phyloP scores from a whole-genome alignment of 2,113 vertebrate genomes.

The Plecturocebus donacophilus region DNA sequence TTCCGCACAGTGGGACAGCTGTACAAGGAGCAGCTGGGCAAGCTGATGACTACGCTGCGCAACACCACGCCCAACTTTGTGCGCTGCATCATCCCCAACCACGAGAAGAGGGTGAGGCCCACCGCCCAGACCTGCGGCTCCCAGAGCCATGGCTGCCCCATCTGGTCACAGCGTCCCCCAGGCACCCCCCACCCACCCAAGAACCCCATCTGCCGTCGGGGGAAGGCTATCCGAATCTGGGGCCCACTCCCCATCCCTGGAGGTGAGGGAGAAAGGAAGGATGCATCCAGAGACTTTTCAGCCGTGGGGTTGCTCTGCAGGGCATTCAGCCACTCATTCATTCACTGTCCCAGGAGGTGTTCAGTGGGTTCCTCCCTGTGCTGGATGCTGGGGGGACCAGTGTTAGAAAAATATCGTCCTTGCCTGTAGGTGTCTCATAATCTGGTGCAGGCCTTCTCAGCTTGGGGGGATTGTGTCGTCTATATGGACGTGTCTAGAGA shows the following conservation, averaged over 20 bases:
- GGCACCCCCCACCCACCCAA: accelerated
- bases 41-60: constrained; percentile 96
- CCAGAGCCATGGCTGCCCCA: accelerated
- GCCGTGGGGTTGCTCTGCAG: neutral
- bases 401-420: neutral
- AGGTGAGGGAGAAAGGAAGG: neutral
- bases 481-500: neutral
- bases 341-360: neutral
- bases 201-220: accelerated
- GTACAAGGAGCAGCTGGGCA: constrained; percentile 96
- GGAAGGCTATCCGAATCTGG: neutral
- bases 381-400: neutral
- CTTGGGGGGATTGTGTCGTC: neutral
- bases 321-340: accelerated
- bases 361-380: neutral
- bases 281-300: neutral
- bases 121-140: no score
- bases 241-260: neutral
- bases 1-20: constrained; percentile 98
- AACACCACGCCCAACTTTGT: constrained; percentile 98
- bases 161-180: accelerated
- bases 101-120: constrained; percentile 92
- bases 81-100: constrained; percentile 99
- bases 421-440: neutral
- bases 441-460: neutral